Base-by-base conservation (phyloP, 2,888 invertebrate species). In the Trichopoda pennipes region DNA sequence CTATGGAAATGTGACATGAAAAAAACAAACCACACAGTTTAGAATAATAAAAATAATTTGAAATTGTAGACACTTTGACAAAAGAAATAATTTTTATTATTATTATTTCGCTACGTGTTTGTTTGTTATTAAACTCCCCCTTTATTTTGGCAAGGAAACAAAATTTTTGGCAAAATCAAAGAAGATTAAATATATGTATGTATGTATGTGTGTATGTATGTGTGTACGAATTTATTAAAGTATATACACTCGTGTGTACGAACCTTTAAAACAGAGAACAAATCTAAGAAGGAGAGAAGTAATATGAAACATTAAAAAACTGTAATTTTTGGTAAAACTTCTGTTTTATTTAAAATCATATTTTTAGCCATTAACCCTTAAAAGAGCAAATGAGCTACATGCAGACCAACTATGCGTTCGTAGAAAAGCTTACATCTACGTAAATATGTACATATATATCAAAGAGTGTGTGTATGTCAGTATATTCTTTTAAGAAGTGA, bases 31-130 rank as follows among this genome's bases (percentile, higher is more conserved):
- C 61, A 58, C 42, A 66, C 58, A 28, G 14, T n/a, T 63, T 44
- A 19, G 14, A 49, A 51, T 55, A 51, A 72, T 78, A 44, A 73
- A 82, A 81, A 70, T 38, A 63, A 80, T 79, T 69, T 56, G 72
- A 78, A 83, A 80, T 69, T 68, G 81, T 75, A 85, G 85, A 85
- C 85, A 83, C 84, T 75, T 85, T 85, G 84, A 84, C 84, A 84
- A 84, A 79, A 79, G 84, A 80, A 85, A 80, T 60, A 53, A 74
- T 76, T 73, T 68, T 63, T 80, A 69, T 81, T 76, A 61, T 81
- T 76, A 61, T 63, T 61, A 72, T 74, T 76, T 68, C 19, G 47
- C 19, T 38, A 53, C 58, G 61, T 68, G 16, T 55, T 38, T 58
- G 28, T 63, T 63, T 55, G 77, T 23, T 51, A 56, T 21, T 35